These are phyloP conservation scores for Macquaria ambigua DNA, from an alignment of 2,113 vertebrate species.

Conservation along the genomic window DNA sequence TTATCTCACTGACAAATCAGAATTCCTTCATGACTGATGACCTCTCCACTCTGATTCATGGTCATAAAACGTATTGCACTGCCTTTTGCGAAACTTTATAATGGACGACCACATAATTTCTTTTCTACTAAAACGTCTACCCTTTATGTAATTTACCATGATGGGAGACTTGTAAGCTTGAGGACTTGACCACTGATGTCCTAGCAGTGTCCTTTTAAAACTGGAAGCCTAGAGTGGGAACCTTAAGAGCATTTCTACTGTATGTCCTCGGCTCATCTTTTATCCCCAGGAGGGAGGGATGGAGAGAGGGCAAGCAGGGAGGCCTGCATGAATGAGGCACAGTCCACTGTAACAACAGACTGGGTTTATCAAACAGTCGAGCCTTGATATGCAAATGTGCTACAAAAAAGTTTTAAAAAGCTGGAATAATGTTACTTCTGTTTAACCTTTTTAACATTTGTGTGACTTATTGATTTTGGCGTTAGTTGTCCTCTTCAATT, in stretches of 20 bases:
- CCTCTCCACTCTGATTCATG: neutral
- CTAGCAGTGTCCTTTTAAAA: conserved; percentile 35
- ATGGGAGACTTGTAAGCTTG: conserved; percentile 18
- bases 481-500: conserved; percentile 20
- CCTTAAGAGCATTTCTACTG: conserved; percentile 46
- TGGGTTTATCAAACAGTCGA: conserved; percentile 20
- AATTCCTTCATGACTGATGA: conserved; percentile 23
- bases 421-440: conserved; percentile 7
- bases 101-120: conserved; percentile 18
- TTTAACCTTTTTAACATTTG: conserved; percentile 18
- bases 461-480: conserved; percentile 11
- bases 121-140: conserved; percentile 30
- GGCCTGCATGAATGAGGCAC: conserved; percentile 21
- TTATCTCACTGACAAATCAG: conserved; percentile 19
- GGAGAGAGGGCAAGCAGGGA: conserved; percentile 18
- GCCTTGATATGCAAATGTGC: conserved; percentile 27
- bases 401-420: conserved; percentile 14
- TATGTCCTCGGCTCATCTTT: conserved; percentile 23
- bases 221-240: conserved; percentile 6
- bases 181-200: conserved; percentile 41
- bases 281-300: conserved; percentile 32
- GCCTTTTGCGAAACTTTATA: conserved; percentile 47
- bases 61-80: conserved; percentile 32
- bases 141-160: conserved; percentile 14
- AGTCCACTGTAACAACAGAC: conserved; percentile 19